Evolutionary conservation across 2,797 vertebrate species (phyloP), one percentile per base, ranked within the genome.

Genomic region (Myotis daubentonii): DNA sequence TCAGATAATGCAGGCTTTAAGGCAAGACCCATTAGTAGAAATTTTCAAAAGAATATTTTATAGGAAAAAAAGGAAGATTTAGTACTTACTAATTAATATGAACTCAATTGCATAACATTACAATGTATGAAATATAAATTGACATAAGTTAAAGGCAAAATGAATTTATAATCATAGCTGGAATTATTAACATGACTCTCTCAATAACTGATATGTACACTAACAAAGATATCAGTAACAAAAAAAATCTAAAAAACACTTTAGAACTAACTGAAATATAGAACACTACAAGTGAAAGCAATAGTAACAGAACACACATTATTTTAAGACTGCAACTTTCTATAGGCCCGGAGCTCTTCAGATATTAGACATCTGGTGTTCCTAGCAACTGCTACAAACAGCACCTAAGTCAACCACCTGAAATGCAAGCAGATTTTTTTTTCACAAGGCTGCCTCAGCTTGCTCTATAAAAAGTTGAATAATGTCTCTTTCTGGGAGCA

Each of bases 191-290:
- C 8, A 57, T 70, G 0, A 19, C 6, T 91, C 4, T 74, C 4
- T 87, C 9, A 82, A 36, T 66, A 91, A 49, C 16, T 79, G 10
- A 44, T 78, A 51, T 30, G 25, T 36, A 65, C 25, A 5, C 23
- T 62, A 36, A 93, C 41, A 91, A 93, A 96, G 60, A 78, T 85
- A 91, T 68, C 30, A 88, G 36, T 44, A 80, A 81, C 36, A 70
- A 87, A 79, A 79, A 94, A 51, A 8, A 28, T 79, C 41, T 91
- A 36, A 87, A 91, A 25, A 71, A 79, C 0, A 86, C 30, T n/a
- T 60, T 55, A 44, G 41, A 85, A 88, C 23, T 76, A 65, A 88
- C 0, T 74, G 65, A 86, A 49, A 60, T n/a, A 66, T 13, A 82
- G 30, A 75, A 49, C 7, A n/a, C n/a, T 47, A 7, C 22, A 89